Conservation (phyloP, 2,113 vertebrate genomes). For the Antigone vipio region DNA sequence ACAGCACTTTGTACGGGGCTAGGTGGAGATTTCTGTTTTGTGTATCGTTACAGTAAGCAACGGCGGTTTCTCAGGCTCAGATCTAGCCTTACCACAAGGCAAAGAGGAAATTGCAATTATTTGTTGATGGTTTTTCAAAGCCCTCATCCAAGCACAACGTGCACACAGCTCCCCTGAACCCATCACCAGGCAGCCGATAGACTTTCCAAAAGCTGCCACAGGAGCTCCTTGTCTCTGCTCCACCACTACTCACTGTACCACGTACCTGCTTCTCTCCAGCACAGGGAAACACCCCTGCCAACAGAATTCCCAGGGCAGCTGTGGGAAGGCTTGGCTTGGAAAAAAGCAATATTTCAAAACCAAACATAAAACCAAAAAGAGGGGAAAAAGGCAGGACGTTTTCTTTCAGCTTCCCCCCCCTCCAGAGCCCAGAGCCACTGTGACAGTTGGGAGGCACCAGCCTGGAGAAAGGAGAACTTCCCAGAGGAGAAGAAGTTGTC, state of each 20-base stretch:
- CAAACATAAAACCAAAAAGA: background rate
- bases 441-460: background rate
- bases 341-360: background rate
- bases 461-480: background rate
- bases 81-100: background rate
- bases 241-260: background rate
- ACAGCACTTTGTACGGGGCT: background rate
- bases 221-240: background rate
- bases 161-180: background rate
- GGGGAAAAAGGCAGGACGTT: background rate
- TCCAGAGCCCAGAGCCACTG: background rate
- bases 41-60: background rate
- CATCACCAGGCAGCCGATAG: background rate
- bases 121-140: constrained; percentile 25
- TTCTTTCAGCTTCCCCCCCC: background rate
- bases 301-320: background rate
- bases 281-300: background rate
- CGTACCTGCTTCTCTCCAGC: background rate
- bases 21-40: background rate
- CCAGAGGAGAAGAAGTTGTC: background rate
- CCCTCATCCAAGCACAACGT: background rate
- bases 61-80: background rate
- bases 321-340: background rate
- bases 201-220: background rate
- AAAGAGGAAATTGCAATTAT: constrained; percentile 1